Evolutionary conservation across 30 jellyfish, hydroid and myxozoan genomes (phyloP).

Genomic region (Pseudorhiza aurosa): DNA sequence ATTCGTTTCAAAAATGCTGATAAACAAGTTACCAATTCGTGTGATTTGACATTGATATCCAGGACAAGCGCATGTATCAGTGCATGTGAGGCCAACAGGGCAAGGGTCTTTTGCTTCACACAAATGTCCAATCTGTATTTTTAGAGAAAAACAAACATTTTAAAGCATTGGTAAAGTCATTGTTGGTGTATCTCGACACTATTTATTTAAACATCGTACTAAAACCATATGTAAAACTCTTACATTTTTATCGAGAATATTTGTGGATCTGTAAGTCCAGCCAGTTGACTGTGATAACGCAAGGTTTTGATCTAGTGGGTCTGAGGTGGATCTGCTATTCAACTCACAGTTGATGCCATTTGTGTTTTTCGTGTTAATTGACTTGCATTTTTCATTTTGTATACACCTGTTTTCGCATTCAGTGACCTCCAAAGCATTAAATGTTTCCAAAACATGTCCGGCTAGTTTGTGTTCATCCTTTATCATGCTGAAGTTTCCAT

Average conservation of each 20-base stretch:
- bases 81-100: slow-evolving; percentile 8
- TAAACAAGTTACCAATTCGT: not conserved
- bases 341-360: slow-evolving; percentile 16
- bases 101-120: slow-evolving; percentile 14
- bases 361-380: slow-evolving; percentile 2
- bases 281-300: not conserved
- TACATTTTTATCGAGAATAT: not conserved
- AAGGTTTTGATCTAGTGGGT: not conserved
- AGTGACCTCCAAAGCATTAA: not conserved
- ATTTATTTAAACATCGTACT: no score
- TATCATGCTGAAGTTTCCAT: slow-evolving; percentile 48
- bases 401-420: slow-evolving; percentile 27
- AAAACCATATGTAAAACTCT: no score
- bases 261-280: slow-evolving; percentile 31
- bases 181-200: no score
- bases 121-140: not conserved
- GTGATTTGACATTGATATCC: slow-evolving; percentile 26
- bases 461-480: not conserved
- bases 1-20: no score
- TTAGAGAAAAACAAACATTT: not conserved
- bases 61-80: slow-evolving; percentile 19
- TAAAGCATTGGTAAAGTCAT: no score
- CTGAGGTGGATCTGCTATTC: slow-evolving; percentile 19
- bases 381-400: not conserved
- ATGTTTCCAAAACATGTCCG: slow-evolving; percentile 2